These are phyloP conservation scores for Nephrotoma appendiculata DNA, from an alignment of 2,888 invertebrate species.

Conservation along the genomic window DNA sequence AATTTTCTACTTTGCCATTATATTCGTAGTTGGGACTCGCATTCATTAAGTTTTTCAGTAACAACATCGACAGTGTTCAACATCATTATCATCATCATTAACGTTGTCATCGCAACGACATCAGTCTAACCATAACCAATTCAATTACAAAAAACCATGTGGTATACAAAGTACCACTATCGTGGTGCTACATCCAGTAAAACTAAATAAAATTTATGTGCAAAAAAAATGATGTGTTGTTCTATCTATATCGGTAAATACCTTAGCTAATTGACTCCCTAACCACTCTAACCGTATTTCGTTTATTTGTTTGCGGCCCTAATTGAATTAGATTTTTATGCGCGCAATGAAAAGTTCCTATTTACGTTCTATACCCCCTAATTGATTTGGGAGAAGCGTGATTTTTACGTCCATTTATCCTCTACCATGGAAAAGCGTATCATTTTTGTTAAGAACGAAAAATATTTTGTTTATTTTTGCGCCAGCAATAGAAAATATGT, in stretches of 20 bases:
- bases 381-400: not conserved
- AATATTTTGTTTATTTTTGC: too few relatives aligned
- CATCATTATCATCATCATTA: not conserved
- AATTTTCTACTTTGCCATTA: not conserved
- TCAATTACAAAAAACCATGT: not conserved
- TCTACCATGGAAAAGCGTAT: too few relatives aligned
- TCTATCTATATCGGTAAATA: not conserved
- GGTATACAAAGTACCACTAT: not conserved
- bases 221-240: not conserved
- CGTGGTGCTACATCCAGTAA: not conserved
- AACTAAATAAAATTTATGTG: not conserved
- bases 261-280: not conserved
- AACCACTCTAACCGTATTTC: not conserved
- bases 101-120: not conserved
- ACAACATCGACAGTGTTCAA: not conserved
- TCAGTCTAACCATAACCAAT: not conserved
- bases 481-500: too few relatives aligned
- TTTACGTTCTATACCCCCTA: not conserved
- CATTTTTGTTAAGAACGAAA: too few relatives aligned
- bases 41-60: not conserved
- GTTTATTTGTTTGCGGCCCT: not conserved
- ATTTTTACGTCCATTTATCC: not conserved
- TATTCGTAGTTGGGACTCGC: not conserved
- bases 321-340: not conserved
- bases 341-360: not conserved